Percentiles rank a stretch among this genome's conserved stretches.
Conservation (phyloP, 2,888 invertebrate genomes). For the Luperina nickerlii region DNA sequence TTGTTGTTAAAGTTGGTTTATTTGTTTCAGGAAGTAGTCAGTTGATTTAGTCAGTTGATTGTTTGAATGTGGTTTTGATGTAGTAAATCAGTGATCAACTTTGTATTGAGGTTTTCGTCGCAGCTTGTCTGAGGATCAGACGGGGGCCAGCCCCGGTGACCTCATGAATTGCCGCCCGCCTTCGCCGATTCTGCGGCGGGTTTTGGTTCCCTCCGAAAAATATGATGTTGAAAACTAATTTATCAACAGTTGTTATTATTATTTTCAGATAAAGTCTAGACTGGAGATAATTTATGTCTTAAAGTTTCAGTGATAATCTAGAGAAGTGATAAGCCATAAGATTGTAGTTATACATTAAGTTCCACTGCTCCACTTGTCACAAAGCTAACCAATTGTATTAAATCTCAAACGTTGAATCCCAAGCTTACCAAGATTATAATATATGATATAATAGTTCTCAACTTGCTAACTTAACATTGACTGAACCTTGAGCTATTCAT, state of each 20-base stretch:
- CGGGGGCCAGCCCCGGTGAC: no score
- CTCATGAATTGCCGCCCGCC: no score
- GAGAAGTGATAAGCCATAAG: not conserved
- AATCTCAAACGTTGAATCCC: conserved; percentile 38
- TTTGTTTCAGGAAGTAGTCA: no score
- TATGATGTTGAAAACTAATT: not conserved
- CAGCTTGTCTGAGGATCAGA: no score
- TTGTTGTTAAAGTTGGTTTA: no score
- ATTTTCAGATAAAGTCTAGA: conserved; percentile 10
- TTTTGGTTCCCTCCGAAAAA: no score
- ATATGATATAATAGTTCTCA: conserved; percentile 36
- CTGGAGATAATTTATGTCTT: conserved; percentile 1
- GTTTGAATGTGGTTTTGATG: no score
- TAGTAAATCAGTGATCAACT: no score
- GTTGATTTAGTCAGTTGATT: no score
- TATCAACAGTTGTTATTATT: conserved; percentile 1
- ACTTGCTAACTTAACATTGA: conserved; percentile 37
- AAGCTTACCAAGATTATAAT: conserved; percentile 34
- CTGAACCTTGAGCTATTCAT: conserved; percentile 37
- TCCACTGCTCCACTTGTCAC: conserved; percentile 14
- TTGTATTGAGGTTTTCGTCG: no score
- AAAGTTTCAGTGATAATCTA: conserved; percentile 8
- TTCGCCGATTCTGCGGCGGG: no score
- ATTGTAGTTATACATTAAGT: conserved; percentile 21
- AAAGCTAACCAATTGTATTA: conserved; percentile 45